Conservation (phyloP, 2,888 invertebrate genomes). For the Auanema sp. region DNA sequence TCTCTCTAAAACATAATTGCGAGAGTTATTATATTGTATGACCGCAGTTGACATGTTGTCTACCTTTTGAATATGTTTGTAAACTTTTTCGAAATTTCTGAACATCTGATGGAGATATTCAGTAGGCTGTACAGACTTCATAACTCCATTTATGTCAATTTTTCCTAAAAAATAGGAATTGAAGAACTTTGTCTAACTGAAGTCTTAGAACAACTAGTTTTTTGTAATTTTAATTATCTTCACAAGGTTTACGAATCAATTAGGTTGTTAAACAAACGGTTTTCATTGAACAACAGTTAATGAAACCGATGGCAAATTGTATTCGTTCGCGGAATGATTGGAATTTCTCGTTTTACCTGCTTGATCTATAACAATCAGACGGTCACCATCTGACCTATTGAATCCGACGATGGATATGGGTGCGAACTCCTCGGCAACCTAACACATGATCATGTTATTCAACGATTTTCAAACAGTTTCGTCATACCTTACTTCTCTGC, state of each 20-base stretch:
- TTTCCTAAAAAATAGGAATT: conserved; percentile 18
- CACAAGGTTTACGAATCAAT: not conserved
- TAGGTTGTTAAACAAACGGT: not conserved
- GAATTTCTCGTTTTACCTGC: conserved; percentile 21
- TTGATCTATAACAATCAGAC: conserved; percentile 42
- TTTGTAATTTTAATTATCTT: not conserved
- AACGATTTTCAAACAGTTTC: too few species aligned
- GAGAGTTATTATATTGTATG: not conserved
- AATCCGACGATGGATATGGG: conserved; percentile 42
- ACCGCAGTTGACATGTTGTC: not conserved
- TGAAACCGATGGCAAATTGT: not conserved
- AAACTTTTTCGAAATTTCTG: conserved; percentile 36
- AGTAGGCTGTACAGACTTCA: conserved; percentile 50
- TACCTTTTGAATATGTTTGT: conserved; percentile 35
- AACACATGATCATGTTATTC: not conserved
- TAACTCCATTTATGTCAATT: conserved; percentile 40
- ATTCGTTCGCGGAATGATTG: not conserved
- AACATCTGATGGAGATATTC: conserved; percentile 48
- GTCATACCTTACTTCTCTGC: conserved; percentile 20
- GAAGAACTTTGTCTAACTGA: not conserved
- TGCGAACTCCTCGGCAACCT: conserved; percentile 31
- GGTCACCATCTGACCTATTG: conserved; percentile 31
- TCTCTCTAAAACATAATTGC: conserved; percentile 68
- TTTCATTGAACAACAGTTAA: not conserved
- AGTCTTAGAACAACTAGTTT: not conserved